These are phyloP conservation scores for Dione vanillae DNA, from an alignment of 2,888 invertebrate genomes.

Conservation along the genomic window DNA sequence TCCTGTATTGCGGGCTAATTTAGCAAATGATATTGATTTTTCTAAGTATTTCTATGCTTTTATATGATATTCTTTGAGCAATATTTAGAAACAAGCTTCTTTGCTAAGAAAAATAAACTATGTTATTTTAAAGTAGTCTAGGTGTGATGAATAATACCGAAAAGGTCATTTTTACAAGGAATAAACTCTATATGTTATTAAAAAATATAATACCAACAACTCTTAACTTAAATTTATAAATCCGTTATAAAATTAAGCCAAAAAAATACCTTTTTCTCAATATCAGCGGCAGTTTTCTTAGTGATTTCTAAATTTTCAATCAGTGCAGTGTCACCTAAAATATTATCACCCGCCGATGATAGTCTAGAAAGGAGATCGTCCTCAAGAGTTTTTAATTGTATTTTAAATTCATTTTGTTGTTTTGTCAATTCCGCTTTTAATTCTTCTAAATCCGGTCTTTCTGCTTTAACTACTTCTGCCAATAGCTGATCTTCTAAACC, in stretches of 20 bases:
- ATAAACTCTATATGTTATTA: no score
- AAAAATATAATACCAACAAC: no score
- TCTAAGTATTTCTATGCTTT: no score
- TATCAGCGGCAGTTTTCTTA: constrained; percentile 97
- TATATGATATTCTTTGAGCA: no score
- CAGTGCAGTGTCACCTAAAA: constrained; percentile 96
- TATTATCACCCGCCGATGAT: constrained; percentile 96
- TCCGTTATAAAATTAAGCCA: no score
- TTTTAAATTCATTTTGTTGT: constrained; percentile 98
- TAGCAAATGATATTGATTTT: no score
- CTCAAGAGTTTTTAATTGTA: constrained; percentile 95
- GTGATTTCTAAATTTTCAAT: constrained; percentile 98
- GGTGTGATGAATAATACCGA: no score
- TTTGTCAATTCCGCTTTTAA: constrained; percentile 97
- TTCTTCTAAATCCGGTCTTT: constrained; percentile 97
- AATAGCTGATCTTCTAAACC: constrained; percentile 97
- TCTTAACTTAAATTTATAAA: neutral
- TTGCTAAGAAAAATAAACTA: no score
- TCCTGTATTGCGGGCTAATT: no score
- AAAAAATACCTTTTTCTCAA: constrained; percentile 91
- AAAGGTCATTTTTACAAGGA: no score
- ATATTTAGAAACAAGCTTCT: no score
- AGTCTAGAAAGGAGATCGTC: constrained; percentile 95
- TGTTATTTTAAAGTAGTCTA: no score
- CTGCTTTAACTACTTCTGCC: constrained; percentile 98